Evolutionary conservation across 2,113 vertebrate genomes (phyloP).

Genomic region (Trogon melanurus): DNA sequence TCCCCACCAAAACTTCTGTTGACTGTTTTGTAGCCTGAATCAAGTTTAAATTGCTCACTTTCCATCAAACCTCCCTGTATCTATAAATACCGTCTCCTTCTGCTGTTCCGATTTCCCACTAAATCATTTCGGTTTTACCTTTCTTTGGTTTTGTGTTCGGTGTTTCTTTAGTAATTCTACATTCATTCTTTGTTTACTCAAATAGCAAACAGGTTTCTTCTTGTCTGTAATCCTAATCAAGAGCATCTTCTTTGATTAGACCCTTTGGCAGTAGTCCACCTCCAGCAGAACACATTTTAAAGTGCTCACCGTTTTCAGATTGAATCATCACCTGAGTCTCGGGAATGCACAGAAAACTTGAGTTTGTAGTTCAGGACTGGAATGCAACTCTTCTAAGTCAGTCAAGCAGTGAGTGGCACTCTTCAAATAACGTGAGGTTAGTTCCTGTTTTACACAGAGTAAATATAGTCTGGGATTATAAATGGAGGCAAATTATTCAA

Average conservation of each 20-base stretch:
- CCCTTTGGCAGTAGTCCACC: not conserved
- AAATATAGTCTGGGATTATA: not conserved
- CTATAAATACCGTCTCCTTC: not conserved
- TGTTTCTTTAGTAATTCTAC: not conserved
- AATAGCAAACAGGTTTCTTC: not conserved
- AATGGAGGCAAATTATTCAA: slow-evolving; percentile 5
- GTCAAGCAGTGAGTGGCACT: not conserved
- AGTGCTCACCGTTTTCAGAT: not conserved
- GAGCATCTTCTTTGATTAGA: not conserved
- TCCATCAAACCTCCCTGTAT: not conserved
- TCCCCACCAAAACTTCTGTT: not conserved
- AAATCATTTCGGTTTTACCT: not conserved
- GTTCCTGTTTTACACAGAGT: slow-evolving; percentile 22
- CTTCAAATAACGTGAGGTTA: not conserved
- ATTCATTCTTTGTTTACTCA: not conserved
- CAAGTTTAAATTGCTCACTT: not conserved
- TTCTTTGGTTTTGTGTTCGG: not conserved
- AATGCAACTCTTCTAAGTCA: not conserved
- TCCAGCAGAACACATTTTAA: not conserved
- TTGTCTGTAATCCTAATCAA: not conserved
- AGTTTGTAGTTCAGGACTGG: not conserved
- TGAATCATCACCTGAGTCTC: not conserved
- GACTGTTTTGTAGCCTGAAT: not conserved
- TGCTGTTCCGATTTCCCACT: not conserved
- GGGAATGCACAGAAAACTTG: not conserved